Evolutionary conservation across 2,113 vertebrate genomes (phyloP).

Genomic region (Aspidoscelis tigris): DNA sequence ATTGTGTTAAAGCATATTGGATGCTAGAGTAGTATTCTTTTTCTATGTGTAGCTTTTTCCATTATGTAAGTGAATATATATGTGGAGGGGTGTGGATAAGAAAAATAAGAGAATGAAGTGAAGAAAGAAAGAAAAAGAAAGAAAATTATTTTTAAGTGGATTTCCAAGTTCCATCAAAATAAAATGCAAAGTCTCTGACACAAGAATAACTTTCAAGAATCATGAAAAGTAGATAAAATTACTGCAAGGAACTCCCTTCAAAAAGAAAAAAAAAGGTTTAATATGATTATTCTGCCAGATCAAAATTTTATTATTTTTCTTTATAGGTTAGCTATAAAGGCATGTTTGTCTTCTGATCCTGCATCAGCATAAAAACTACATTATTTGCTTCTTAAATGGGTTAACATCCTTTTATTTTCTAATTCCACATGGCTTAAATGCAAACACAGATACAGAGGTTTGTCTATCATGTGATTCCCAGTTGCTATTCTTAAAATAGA

Average conservation of each 20-base stretch:
- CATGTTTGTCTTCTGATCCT: not conserved
- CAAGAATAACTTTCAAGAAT: not conserved
- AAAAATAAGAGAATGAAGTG: too few species aligned
- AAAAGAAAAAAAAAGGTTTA: not conserved
- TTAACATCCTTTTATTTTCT: conserved; percentile 42
- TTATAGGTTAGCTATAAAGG: not conserved
- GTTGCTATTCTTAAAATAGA: conserved; percentile 33
- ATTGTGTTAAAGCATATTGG: too few species aligned
- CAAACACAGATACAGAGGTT: not conserved
- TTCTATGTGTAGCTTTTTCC: not conserved
- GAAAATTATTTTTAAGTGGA: not conserved
- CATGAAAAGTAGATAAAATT: not conserved
- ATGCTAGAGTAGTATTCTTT: too few species aligned
- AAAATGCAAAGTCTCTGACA: not conserved
- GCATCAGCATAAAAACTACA: not conserved
- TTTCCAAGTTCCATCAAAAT: not conserved
- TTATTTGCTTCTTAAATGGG: not conserved
- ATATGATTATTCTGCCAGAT: too few species aligned
- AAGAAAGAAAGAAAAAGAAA: too few species aligned
- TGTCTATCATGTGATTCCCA: conserved; percentile 54
- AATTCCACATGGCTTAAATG: conserved; percentile 34
- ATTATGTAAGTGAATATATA: not conserved
- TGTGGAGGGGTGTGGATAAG: too few species aligned
- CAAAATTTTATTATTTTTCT: too few species aligned
- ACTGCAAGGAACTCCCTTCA: not conserved